phyloP scores from a whole-genome alignment of 2,113 vertebrate species.

The Strix uralensis region DNA sequence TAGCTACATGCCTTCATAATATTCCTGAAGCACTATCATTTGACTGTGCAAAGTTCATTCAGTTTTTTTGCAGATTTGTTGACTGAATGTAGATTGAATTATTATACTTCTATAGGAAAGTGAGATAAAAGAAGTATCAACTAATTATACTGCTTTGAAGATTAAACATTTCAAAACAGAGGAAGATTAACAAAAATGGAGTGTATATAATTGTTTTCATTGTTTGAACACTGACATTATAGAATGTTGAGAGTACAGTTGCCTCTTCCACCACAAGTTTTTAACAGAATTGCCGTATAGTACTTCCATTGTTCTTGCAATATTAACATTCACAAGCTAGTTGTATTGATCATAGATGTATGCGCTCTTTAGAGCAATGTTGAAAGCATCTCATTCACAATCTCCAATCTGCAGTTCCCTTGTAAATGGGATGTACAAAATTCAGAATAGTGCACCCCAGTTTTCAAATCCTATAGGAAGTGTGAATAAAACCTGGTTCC shows the following conservation, averaged over 20 bases:
- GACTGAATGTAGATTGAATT: background rate
- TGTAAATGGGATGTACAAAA: background rate
- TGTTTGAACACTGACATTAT: background rate
- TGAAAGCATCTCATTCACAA: background rate
- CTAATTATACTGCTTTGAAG: background rate
- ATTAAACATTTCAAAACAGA: background rate
- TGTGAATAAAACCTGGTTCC: background rate
- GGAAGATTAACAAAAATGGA: background rate
- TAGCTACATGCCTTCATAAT: background rate
- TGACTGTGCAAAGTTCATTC: background rate
- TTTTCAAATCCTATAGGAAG: background rate
- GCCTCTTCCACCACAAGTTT: background rate
- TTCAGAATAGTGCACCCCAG: background rate
- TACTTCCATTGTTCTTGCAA: background rate
- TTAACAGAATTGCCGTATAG: background rate
- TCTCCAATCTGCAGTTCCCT: background rate
- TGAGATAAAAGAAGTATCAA: background rate
- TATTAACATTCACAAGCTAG: constrained; percentile 8
- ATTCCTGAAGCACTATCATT: background rate
- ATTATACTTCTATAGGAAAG: background rate
- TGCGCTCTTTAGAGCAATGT: background rate
- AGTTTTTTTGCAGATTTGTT: background rate
- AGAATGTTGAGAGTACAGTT: background rate
- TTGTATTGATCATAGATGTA: background rate
- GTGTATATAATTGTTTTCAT: background rate